phyloP scores from a whole-genome alignment of 2,797 vertebrate genomes.

The Delichon dasypus region DNA sequence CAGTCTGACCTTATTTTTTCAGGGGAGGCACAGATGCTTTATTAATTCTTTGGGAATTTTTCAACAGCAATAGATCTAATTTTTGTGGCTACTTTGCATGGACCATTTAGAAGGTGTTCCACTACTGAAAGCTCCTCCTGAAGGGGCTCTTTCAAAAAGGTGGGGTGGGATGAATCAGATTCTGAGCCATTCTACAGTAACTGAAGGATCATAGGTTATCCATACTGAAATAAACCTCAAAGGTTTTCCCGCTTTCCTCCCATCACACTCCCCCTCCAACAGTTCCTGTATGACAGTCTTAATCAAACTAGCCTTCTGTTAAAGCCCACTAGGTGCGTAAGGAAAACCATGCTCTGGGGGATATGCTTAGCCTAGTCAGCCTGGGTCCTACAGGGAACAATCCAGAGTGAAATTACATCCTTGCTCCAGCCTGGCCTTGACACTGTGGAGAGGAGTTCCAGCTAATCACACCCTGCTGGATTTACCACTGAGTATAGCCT shows the following conservation, averaged over 20 bases:
- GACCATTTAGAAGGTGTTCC: background rate
- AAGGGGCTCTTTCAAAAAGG: background rate
- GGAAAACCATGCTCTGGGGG: background rate
- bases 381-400: background rate
- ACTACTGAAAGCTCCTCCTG: background rate
- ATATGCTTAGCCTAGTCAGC: background rate
- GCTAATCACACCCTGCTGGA: background rate
- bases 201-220: background rate
- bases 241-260: background rate
- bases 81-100: background rate
- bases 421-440: background rate
- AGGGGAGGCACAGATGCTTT: background rate
- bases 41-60: background rate
- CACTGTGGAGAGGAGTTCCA: background rate
- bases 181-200: background rate
- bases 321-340: background rate
- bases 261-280: background rate
- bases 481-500: background rate
- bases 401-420: background rate
- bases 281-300: background rate
- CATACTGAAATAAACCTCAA: background rate
- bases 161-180: background rate
- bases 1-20: background rate
- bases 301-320: background rate
- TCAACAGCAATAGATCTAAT: background rate